Percentiles rank a stretch among this genome's conserved stretches.
These are phyloP conservation scores for Eublepharis macularius DNA, from an alignment of 2,113 vertebrate species.

Conservation along the genomic window DNA sequence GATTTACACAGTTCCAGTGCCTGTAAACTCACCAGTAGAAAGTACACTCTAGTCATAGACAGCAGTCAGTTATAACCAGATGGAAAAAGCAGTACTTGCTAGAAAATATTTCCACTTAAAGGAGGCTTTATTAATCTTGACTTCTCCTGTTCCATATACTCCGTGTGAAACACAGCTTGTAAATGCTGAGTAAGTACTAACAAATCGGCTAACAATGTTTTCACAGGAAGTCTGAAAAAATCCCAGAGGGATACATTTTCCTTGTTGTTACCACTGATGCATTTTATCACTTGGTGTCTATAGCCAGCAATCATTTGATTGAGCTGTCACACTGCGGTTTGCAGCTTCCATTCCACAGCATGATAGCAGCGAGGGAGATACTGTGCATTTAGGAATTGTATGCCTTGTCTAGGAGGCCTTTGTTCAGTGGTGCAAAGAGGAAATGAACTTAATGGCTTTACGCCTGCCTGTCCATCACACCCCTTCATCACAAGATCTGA, in stretches of 20 bases:
- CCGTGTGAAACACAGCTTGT: background rate
- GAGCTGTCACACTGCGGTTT: background rate
- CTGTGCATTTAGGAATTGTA: background rate
- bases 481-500: too few relatives aligned
- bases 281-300: conserved; percentile 9
- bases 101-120: background rate
- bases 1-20: background rate
- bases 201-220: background rate
- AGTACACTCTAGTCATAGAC: background rate
- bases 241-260: background rate
- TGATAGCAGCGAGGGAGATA: background rate
- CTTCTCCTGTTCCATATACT: background rate
- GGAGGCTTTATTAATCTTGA: background rate
- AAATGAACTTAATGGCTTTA: too few relatives aligned
- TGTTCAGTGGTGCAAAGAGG: background rate
- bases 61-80: background rate
- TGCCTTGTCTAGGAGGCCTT: background rate
- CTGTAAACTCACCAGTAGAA: too few relatives aligned
- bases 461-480: too few relatives aligned
- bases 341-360: background rate
- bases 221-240: background rate
- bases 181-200: background rate
- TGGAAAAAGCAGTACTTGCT: background rate
- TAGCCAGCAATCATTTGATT: background rate
- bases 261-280: background rate